Percentiles rank a stretch among this genome's conserved stretches.
Conservation (phyloP, 1,140 invertebrate species). For the Stegodyphus dumicola region DNA sequence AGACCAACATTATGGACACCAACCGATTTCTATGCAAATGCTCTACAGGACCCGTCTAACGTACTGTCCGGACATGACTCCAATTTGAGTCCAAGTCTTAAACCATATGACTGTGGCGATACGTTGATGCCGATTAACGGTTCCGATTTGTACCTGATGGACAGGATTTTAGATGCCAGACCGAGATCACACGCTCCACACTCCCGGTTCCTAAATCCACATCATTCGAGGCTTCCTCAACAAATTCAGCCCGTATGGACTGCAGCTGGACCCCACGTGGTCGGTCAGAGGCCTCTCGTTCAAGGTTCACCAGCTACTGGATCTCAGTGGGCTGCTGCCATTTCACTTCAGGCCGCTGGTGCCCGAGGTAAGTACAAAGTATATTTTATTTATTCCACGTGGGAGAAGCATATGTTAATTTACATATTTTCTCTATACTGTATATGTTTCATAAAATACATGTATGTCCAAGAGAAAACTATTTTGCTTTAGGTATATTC, state of each 20-base stretch:
- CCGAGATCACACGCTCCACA: conserved; percentile 1
- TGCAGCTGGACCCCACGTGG: neutral
- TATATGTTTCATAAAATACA: too few species aligned
- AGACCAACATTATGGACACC: conserved; percentile 36
- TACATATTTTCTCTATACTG: too few species aligned
- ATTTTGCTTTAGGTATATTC: too few species aligned
- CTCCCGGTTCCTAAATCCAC: conserved; percentile 29
- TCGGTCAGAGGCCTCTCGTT: conserved; percentile 13
- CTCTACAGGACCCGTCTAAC: neutral
- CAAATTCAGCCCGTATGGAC: conserved; percentile 24
- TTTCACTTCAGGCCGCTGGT: conserved; percentile 23
- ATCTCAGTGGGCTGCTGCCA: conserved; percentile 24
- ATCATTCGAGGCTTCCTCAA: conserved; percentile 20
- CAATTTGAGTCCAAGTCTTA: conserved; percentile 12
- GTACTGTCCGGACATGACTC: neutral
- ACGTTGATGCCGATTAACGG: neutral
- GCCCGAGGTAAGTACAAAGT: conserved; percentile 11
- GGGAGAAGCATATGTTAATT: too few species aligned
- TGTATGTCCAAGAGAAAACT: too few species aligned
- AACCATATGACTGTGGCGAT: conserved; percentile 11
- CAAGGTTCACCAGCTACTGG: neutral
- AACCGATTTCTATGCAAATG: conserved; percentile 13
- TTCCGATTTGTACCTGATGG: conserved; percentile 42
- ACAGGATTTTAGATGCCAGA: conserved; percentile 22
- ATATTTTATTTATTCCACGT: too few species aligned